Evolutionary conservation across 1,140 invertebrate species (phyloP), one percentile per base, ranked within the genome.

Genomic region (Drosophila pseudoobscura): DNA sequence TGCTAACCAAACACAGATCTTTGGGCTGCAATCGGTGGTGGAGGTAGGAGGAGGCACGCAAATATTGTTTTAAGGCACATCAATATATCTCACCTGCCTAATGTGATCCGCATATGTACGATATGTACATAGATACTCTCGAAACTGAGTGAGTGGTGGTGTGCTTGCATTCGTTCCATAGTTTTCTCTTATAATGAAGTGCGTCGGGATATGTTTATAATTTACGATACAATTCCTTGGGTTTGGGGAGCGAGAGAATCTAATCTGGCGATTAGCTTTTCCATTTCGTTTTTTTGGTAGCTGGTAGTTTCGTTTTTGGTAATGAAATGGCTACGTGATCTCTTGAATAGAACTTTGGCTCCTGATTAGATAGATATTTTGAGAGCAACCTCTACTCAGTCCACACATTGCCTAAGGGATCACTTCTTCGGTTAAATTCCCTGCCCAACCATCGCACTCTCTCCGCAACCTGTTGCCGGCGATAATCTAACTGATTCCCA

Each of bases 1-100:
- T 83, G 83, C 75, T 83, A 88, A 87, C 75, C 55, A 87, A 87
- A 87, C 83, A 87, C 24, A 52, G 13, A 49, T 60, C 70, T 70
- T 50, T 49, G 65, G 64, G 49, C 46, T 60, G 56, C 52, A 24
- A 15, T 58, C 44, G 31, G 2, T 9, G 31, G 31, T 56, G 26
- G 43, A 5, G 15, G 15, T 46, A 39, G 49, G 13, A 54, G 43
- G 41, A 55, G 50, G 58, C 69, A 65, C 57, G 78, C 83, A 85
- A 85, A 85, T 85, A 85, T 85, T 85, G 75, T 87, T 82, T 82
- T 85, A 85, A 82, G 83, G 83, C 78, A 64, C 83, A 85, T 85
- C 82, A 75, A 78, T 78, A 80, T 85, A 85, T 85, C 78, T 85
- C 59, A 85, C 62, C 61, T 68, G 64, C 49, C 73, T 77, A 77